Evolutionary conservation across 1,140 invertebrate genomes (phyloP).

Genomic region (Drosophila parabipectinata): DNA sequence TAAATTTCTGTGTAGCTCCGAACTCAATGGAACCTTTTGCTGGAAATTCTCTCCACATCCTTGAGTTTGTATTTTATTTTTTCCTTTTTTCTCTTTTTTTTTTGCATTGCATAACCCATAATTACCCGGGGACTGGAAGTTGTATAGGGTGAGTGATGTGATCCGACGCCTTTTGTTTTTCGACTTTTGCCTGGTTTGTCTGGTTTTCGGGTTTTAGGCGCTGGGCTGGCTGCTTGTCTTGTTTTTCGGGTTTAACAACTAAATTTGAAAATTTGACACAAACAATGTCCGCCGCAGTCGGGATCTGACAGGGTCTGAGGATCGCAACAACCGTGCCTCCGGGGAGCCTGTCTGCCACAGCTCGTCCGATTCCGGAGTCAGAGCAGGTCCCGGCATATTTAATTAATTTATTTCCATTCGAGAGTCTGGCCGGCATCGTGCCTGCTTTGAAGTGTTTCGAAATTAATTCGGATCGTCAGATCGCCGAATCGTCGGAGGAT

Average conservation of each 20-base stretch:
- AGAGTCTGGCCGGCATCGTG: conserved; percentile 51
- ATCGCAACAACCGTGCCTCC: conserved; percentile 44
- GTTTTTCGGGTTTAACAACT: conserved; percentile 83
- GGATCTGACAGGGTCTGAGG: conserved; percentile 28
- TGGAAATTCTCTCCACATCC: conserved; percentile 27
- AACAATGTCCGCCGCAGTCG: conserved; percentile 60
- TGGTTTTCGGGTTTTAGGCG: conserved; percentile 37
- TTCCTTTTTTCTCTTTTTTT: conserved; percentile 22
- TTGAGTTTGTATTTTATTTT: conserved; percentile 26
- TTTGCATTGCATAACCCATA: conserved; percentile 76
- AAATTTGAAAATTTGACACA: conserved; percentile 82
- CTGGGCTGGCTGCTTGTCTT: conserved; percentile 60
- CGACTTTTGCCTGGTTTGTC: conserved; percentile 38
- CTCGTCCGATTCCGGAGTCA: conserved; percentile 24
- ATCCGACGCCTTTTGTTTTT: conserved; percentile 69
- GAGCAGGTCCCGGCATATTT: conserved; percentile 65
- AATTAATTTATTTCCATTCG: conserved; percentile 78
- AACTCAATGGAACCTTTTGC: conserved; percentile 40
- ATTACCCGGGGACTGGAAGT: conserved; percentile 34
- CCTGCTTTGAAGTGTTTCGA: conserved; percentile 79
- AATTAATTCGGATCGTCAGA: conserved; percentile 78
- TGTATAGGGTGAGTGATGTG: conserved; percentile 59
- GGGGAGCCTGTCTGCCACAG: conserved; percentile 39
- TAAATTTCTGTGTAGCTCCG: conserved; percentile 66
- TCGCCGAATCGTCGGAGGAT: conserved; percentile 17